phyloP scores from a whole-genome alignment of 2,113 vertebrate species.

The Etheostoma spectabile region DNA sequence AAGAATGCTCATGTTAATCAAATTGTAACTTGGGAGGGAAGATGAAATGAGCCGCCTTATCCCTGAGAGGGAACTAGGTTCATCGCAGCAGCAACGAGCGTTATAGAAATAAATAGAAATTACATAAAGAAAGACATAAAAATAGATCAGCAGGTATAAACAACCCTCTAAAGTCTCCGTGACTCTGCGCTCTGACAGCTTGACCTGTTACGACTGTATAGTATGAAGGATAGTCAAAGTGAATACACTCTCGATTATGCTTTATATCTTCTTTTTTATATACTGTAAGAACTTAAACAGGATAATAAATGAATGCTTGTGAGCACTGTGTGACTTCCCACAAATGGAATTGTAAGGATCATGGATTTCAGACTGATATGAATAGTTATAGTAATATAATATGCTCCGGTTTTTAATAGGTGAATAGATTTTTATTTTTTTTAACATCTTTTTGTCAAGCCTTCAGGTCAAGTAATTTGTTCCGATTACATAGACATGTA shows the following conservation, averaged over 20 bases:
- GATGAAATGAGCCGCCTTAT: conserved; percentile 54
- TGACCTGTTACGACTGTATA: conserved; percentile 3
- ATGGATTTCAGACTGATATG: conserved; percentile 21
- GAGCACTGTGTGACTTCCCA: background rate
- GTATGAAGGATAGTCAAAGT: background rate
- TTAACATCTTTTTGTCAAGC: background rate
- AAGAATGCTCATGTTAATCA: conserved; percentile 37
- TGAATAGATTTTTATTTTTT: background rate
- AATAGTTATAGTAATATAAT: conserved; percentile 25
- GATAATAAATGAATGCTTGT: background rate
- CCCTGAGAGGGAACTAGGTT: conserved; percentile 50
- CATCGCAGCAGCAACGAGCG: conserved; percentile 24
- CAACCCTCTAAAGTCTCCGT: background rate
- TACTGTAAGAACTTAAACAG: background rate
- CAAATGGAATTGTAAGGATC: background rate
- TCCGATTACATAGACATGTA: conserved; percentile 26
- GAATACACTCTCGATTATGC: background rate
- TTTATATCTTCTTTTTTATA: background rate
- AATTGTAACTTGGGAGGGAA: conserved; percentile 44
- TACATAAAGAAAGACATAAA: conserved; percentile 21
- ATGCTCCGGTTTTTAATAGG: conserved; percentile 10
- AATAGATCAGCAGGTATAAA: conserved; percentile 37
- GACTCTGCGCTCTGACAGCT: conserved; percentile 2
- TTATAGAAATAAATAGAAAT: conserved; percentile 25
- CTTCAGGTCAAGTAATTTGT: conserved; percentile 47